Conservation (phyloP, 2,113 vertebrate genomes). For the Chloebia gouldiae region DNA sequence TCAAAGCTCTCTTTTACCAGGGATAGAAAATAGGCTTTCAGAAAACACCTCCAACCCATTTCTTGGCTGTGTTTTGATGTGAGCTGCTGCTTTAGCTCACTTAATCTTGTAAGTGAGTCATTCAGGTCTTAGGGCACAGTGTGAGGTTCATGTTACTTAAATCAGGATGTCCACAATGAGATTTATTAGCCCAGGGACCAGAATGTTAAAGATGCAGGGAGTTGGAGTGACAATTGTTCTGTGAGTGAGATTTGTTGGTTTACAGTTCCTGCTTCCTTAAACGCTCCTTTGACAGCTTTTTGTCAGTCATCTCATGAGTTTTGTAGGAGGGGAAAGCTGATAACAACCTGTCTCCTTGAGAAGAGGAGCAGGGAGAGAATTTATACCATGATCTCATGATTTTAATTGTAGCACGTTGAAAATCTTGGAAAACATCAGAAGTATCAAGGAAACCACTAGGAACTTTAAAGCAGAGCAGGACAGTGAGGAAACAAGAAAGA, state of each 20-base stretch:
- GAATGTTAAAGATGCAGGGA: neutral
- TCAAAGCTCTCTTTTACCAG: neutral
- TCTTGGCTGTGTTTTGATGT: neutral
- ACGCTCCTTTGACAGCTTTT: neutral
- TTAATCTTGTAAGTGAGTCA: neutral
- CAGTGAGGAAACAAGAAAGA: neutral
- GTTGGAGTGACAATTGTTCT: neutral
- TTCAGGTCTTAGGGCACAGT: neutral
- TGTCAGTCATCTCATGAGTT: constrained; percentile 27
- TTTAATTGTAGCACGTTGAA: constrained; percentile 47
- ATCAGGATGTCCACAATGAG: neutral
- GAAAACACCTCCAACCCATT: neutral
- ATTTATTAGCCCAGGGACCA: neutral
- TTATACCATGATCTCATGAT: constrained; percentile 4
- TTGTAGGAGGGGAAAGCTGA: neutral
- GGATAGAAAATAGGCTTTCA: neutral
- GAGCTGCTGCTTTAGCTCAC: neutral
- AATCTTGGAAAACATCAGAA: constrained; percentile 39
- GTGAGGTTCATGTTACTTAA: neutral
- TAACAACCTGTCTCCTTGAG: constrained; percentile 23
- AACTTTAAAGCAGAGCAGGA: neutral
- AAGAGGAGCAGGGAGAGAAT: constrained; percentile 14
- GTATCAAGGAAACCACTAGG: neutral
- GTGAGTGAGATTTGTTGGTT: neutral
- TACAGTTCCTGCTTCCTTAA: constrained; percentile 25